Evolutionary conservation across 2,113 vertebrate species (phyloP).

Genomic region (Engraulis encrasicolus): DNA sequence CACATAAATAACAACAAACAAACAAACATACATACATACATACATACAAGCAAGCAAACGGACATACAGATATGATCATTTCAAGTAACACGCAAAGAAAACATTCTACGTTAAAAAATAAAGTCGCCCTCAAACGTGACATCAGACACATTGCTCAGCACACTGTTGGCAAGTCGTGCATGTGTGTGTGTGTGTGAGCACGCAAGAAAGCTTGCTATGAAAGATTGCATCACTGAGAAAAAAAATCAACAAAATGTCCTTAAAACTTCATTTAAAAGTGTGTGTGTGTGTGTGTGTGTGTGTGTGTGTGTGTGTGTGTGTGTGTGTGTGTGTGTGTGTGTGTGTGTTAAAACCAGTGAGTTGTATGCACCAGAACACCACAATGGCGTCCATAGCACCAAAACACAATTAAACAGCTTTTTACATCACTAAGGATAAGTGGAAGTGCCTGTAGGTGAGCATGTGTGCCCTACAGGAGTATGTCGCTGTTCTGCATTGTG

Average conservation of each 20-base stretch:
- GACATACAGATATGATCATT: slow-evolving; percentile 4
- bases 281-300: not conserved
- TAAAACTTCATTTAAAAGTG: not conserved
- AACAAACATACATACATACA: too few species aligned
- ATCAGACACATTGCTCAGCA: not conserved
- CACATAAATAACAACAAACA: slow-evolving; percentile 41
- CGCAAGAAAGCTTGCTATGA: not conserved
- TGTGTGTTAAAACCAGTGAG: not conserved
- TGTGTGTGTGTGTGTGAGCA: not conserved
- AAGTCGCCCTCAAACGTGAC: not conserved
- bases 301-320: not conserved
- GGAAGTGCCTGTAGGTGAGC: not conserved
- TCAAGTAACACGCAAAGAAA: slow-evolving; percentile 51
- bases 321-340: not conserved
- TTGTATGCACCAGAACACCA: not conserved
- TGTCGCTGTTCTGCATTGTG: too few species aligned
- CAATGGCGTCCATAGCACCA: not conserved
- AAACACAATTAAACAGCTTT: not conserved
- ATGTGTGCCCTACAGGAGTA: too few species aligned
- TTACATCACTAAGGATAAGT: not conserved
- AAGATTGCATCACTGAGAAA: not conserved
- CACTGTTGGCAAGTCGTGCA: not conserved
- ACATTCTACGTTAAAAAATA: slow-evolving; percentile 33
- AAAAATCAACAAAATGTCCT: slow-evolving; percentile 2
- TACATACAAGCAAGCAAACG: not conserved